Evolutionary conservation across 1,140 invertebrate genomes (phyloP), one percentile per base, ranked within the genome.

Genomic region (Brachionus asplanchnoidis): DNA sequence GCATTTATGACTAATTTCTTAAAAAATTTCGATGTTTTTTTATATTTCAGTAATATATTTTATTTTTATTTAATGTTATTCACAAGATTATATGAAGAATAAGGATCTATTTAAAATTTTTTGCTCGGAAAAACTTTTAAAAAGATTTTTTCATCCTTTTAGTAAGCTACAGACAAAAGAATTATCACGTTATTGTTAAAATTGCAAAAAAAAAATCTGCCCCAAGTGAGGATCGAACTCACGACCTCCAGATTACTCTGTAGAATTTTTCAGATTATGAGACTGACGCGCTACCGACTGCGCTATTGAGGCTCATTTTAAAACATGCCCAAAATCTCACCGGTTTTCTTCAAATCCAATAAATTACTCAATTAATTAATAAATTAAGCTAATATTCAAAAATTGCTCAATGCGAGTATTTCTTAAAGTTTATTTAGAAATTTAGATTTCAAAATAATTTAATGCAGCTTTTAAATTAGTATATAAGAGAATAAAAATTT

Each of bases 401-500:
- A 60, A 23, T 60, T 60, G 53, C 53, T 60, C 53, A 60, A 60
- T 60, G 1, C n/a, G 17, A 20, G 8, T 9, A 23, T 23, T 60
- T 60, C 17, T 20, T 23, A 60, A 60, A 60, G 53, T 60, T 60
- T 60, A 26, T 60, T 60, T 60, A 60, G 53, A 60, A 60, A 60
- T 60, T 60, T 20, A 32, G 0, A 32, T 36, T 36, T 36, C 6
- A 7, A 0, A 36, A 36, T 36, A 36, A 36, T 32, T 68, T 40
- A 36, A 23, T 68, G 17, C 11, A 68, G 2, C 14, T 36, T 28
- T 28, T 66, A 26, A 17, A 53, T 14, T 14, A n/a, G 46, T n/a
- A 53, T 53, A 14, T 53, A n/a, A n/a, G 6, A 53, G 2, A n/a
- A 88, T 95, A 94, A 85, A 91, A 91, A 17, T 93, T 93, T 90